Base-by-base conservation (phyloP, 2,797 vertebrate species). In the Lophius americanus region DNA sequence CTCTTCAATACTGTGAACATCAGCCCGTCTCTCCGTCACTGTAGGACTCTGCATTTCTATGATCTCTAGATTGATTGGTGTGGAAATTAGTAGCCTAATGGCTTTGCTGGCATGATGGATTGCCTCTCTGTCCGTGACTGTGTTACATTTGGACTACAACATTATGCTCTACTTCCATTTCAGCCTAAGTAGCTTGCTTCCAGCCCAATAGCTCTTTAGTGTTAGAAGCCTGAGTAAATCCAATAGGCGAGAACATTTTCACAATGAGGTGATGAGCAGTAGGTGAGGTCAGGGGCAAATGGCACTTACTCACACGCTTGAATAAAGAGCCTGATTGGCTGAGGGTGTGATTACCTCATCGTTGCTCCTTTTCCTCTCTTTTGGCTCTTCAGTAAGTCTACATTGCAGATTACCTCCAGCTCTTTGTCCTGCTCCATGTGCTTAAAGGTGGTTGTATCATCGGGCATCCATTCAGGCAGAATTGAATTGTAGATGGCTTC, bases 261-360 rank as follows among this genome's bases (percentile, higher is more conserved):
- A 57, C 43, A 76, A 87, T 70, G 80, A 86, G 76, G 79, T 65
- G 87, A 84, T 83, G 85, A 78, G 85, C 84, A 71, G 56, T 76
- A 84, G 83, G 86, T 86, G 82, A 89, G 83, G 85, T 86, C 80
- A 75, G 51, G 41, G 53, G 76, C 82, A 85, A 88, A 90, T 89
- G 88, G 79, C 81, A 63, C 33, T 54, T 33, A 62, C 43, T 74
- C 78, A 62, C 64, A 60, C 70, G 56, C 59, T 68, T 53, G 43
- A 77, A 42, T 35, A 10, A 60, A 60, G 52, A 55, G 59, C 62
- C 58, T 75, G 75, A 88, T 85, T 90, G 86, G 85, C 65, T 60
- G 47, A 68, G 37, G 35, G 55, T 10, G 0, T 46, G 70, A 78
- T 85, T 57, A 65, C 60, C 48, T 81, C 78, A 75, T 75, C 60